Evolutionary conservation across 2,797 vertebrate genomes (phyloP).

Genomic region (Uromys caudimaculatus): DNA sequence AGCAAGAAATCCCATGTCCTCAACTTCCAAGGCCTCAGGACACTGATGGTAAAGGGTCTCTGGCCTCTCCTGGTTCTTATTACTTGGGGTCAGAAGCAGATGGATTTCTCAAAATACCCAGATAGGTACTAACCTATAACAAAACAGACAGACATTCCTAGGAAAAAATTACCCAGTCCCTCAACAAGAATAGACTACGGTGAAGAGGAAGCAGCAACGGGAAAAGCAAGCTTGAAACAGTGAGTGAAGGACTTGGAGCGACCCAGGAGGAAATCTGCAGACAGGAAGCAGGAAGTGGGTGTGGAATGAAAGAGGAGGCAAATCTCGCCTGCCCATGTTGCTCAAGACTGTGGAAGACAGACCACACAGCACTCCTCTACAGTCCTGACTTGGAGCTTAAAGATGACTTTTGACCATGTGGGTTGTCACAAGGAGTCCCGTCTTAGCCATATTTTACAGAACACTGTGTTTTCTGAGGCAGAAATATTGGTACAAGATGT

Average conservation of each 20-base stretch:
- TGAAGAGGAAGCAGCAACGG: neutral
- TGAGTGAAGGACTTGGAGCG: neutral
- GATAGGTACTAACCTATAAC: neutral
- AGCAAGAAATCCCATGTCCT: neutral
- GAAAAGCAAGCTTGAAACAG: neutral
- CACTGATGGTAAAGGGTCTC: neutral
- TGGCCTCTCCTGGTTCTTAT: neutral
- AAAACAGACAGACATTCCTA: neutral
- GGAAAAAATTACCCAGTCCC: neutral
- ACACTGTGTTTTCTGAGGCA: neutral
- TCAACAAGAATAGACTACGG: neutral
- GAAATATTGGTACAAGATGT: neutral
- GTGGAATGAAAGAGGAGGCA: rapidly evolving
- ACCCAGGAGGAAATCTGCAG: neutral
- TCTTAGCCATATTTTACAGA: neutral
- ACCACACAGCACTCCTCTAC: too few species aligned
- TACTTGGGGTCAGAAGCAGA: neutral
- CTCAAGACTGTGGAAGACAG: neutral
- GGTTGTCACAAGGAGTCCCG: neutral
- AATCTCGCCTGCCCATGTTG: neutral
- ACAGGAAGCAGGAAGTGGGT: rapidly evolving
- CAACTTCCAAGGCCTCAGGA: slow-evolving; percentile 23
- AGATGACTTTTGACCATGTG: neutral
- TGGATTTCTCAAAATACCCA: neutral
- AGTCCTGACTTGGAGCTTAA: neutral